phyloP scores from a whole-genome alignment of 2,797 vertebrate species.

The Graptemys geographica region DNA sequence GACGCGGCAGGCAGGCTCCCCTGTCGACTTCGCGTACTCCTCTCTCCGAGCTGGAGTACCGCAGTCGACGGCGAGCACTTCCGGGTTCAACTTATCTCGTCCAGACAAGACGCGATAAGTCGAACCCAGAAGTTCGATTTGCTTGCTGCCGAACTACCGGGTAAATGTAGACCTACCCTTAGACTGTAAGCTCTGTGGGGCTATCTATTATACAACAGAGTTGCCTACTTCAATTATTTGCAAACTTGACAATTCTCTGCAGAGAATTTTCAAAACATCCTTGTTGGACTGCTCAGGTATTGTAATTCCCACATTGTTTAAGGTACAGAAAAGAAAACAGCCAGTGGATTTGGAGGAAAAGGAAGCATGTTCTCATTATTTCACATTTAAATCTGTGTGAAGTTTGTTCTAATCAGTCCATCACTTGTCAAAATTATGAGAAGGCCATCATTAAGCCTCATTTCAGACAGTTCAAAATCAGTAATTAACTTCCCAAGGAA shows the following conservation, averaged over 20 bases:
- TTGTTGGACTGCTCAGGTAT: not conserved
- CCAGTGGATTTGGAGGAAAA: constrained; percentile 7
- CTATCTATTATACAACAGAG: not conserved
- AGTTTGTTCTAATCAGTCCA: constrained; percentile 59
- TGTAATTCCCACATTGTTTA: not conserved
- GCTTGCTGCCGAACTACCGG: too few species aligned
- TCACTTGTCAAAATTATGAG: constrained; percentile 71
- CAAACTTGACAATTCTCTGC: not conserved
- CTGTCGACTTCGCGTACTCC: too few species aligned
- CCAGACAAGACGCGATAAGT: too few species aligned
- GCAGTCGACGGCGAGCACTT: too few species aligned
- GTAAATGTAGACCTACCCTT: not conserved
- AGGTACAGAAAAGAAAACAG: constrained; percentile 2
- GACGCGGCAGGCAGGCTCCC: too few species aligned
- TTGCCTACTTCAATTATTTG: not conserved
- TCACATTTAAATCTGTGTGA: constrained; percentile 44
- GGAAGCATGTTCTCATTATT: constrained; percentile 50
- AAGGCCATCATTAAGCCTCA: constrained; percentile 68
- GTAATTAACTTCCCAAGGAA: constrained; percentile 73
- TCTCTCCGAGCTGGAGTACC: too few species aligned
- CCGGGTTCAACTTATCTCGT: too few species aligned
- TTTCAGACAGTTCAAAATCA: constrained; percentile 67
- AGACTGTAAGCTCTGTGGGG: accelerated
- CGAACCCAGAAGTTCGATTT: too few species aligned
- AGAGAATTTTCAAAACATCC: not conserved